phyloP scores from a whole-genome alignment of 1,140 invertebrate genomes.

The Hydropsyche tenuis region DNA sequence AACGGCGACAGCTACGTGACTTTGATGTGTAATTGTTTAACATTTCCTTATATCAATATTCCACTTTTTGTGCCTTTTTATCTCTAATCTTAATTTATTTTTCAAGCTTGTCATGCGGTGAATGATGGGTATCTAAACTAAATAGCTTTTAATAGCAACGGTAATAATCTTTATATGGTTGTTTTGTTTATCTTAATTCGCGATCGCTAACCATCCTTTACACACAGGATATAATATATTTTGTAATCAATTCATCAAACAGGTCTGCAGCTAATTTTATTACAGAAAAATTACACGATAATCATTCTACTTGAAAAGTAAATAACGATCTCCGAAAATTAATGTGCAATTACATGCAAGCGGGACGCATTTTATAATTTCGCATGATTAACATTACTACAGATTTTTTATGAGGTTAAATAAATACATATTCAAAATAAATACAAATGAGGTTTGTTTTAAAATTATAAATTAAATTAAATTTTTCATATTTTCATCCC shows the following conservation, averaged over 20 bases:
- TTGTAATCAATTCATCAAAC: background rate
- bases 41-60: background rate
- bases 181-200: background rate
- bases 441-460: too few relatives aligned
- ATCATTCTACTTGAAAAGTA: too few relatives aligned
- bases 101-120: background rate
- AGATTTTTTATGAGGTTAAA: too few relatives aligned
- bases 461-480: too few relatives aligned
- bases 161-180: conserved; percentile 1
- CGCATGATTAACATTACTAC: too few relatives aligned
- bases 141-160: background rate
- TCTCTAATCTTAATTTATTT: background rate
- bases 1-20: background rate
- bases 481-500: too few relatives aligned
- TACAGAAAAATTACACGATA: too few relatives aligned
- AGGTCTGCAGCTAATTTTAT: background rate
- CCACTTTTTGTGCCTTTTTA: background rate
- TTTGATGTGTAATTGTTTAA: background rate
- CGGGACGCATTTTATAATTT: too few relatives aligned
- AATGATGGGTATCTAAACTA: background rate
- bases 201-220: background rate
- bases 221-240: background rate
- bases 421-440: too few relatives aligned
- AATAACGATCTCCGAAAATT: too few relatives aligned
- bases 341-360: too few relatives aligned